phyloP scores from a whole-genome alignment of 2,888 invertebrate genomes.

The Catocala sponsa region DNA sequence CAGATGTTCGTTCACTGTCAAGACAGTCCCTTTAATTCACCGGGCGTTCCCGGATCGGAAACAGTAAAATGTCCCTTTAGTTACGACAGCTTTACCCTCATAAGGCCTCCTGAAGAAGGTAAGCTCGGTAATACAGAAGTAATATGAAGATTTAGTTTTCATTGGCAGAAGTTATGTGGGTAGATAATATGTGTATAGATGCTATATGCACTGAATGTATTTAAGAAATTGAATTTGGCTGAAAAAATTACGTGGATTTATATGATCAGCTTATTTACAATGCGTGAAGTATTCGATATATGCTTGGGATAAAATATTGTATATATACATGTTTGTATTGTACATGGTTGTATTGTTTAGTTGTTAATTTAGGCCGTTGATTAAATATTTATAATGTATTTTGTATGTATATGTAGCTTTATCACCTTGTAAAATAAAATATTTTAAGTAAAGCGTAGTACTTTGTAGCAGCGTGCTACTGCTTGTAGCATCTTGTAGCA shows the following conservation, averaged over 20 bases:
- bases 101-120: conserved; percentile 45
- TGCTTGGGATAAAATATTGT: background rate
- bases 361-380: too few species aligned
- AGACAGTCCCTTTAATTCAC: conserved; percentile 41
- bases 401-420: too few species aligned
- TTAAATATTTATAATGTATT: too few species aligned
- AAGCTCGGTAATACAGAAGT: conserved; percentile 37
- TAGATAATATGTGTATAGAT: background rate
- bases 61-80: conserved; percentile 39
- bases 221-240: too few species aligned
- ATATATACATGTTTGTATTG: background rate
- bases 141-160: conserved; percentile 44
- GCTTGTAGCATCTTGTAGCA: conserved; percentile 25
- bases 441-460: background rate
- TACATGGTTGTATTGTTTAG: too few species aligned
- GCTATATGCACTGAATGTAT: too few species aligned
- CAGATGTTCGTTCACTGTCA: conserved; percentile 34
- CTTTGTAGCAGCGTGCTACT: background rate
- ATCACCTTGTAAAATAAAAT: too few species aligned
- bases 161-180: conserved; percentile 10
- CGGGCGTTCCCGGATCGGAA: conserved; percentile 24
- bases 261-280: too few species aligned
- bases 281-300: too few species aligned
- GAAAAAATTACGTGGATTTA: too few species aligned
- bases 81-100: conserved; percentile 43